Percentiles rank a stretch among this genome's conserved stretches.
Evolutionary conservation across 1,140 invertebrate genomes (phyloP).

Genomic region (Chironomus tepperi): DNA sequence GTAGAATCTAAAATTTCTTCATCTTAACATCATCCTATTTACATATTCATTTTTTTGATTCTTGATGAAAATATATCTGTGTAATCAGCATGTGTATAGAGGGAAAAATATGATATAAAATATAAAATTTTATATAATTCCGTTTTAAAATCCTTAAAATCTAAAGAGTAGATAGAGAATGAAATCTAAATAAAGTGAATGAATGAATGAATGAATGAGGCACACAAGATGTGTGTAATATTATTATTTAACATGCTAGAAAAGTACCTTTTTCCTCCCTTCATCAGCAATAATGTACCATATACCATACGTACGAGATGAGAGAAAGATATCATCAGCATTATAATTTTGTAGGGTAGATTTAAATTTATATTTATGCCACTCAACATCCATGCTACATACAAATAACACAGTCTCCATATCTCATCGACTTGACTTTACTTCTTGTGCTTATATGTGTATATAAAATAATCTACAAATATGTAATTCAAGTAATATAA

Average conservation of each 20-base stretch:
- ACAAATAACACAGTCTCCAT: no score
- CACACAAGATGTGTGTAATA: slow-evolving; percentile 6
- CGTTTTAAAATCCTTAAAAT: no score
- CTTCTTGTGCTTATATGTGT: neutral
- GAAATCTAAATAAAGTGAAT: neutral
- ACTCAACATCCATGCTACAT: neutral
- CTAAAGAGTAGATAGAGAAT: no score
- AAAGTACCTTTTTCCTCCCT: neutral
- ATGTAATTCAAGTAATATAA: no score
- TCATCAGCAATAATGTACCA: neutral
- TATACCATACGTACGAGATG: neutral
- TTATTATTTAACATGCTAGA: slow-evolving; percentile 1
- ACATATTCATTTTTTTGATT: neutral
- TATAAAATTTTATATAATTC: no score
- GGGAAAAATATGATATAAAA: no score
- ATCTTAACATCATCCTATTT: neutral
- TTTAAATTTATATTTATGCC: slow-evolving; percentile 14
- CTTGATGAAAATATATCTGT: neutral
- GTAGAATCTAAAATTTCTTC: neutral
- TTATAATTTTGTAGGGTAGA: slow-evolving; percentile 3
- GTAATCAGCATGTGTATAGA: no score
- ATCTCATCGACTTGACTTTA: no score
- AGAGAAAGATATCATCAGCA: neutral
- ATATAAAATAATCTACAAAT: neutral
- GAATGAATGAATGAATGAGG: neutral